Percentiles rank a stretch among this genome's conserved stretches.
These are phyloP conservation scores for Synanthedon tipuliformis DNA, from an alignment of 2,888 invertebrate genomes.

Conservation along the genomic window DNA sequence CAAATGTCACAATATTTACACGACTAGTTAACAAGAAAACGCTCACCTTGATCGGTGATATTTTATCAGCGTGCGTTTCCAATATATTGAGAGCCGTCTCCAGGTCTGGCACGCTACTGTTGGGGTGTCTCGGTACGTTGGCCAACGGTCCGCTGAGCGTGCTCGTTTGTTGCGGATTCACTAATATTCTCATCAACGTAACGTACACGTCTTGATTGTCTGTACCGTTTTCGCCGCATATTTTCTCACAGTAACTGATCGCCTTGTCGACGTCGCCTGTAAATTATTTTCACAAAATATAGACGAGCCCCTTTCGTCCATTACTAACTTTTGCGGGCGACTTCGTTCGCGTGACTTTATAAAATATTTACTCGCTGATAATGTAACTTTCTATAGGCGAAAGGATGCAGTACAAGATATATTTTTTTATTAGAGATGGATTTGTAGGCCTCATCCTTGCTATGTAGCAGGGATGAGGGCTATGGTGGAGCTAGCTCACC, in stretches of 20 bases:
- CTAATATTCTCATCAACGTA: conserved; percentile 67
- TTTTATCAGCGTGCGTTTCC: conserved; percentile 85
- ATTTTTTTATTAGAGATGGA: too few relatives aligned
- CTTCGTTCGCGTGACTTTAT: too few relatives aligned
- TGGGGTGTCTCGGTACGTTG: conserved; percentile 63
- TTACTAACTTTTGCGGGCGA: too few relatives aligned
- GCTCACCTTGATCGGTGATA: conserved; percentile 82
- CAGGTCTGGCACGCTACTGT: conserved; percentile 78
- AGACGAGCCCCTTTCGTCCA: too few relatives aligned
- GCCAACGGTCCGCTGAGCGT: conserved; percentile 54
- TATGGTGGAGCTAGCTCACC: too few relatives aligned
- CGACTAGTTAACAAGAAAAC: background rate
- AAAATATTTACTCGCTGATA: too few relatives aligned
- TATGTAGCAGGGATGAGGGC: too few relatives aligned
- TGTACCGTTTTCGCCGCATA: conserved; percentile 63
- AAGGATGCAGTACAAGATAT: too few relatives aligned
- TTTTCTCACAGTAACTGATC: conserved; percentile 83
- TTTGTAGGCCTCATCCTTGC: too few relatives aligned
- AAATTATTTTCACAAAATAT: background rate
- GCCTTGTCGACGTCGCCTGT: conserved; percentile 84
- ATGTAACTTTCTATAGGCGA: too few relatives aligned
- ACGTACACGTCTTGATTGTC: conserved; percentile 71
- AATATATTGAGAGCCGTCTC: conserved; percentile 84
- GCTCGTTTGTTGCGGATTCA: conserved; percentile 42
- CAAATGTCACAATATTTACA: background rate